phyloP scores from a whole-genome alignment of 2,113 vertebrate species.

The Lepisosteus oculatus region DNA sequence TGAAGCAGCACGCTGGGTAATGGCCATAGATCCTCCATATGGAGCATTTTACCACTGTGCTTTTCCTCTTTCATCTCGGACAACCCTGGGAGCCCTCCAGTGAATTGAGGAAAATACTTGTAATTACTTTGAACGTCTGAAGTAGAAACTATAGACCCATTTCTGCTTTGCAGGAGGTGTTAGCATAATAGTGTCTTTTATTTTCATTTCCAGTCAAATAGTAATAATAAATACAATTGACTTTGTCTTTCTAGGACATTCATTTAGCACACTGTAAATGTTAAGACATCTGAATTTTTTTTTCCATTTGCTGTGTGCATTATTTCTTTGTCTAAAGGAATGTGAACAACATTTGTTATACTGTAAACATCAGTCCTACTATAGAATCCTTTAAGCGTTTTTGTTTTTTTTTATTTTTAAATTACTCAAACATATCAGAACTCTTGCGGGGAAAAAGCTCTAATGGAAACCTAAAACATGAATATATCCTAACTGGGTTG shows the following conservation, averaged over 20 bases:
- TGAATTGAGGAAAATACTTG: slow-evolving; percentile 35
- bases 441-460: too few species aligned
- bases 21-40: slow-evolving; percentile 29
- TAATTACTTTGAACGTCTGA: slow-evolving; percentile 40
- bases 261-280: too few species aligned
- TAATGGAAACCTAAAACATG: too few species aligned
- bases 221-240: background rate
- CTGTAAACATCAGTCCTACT: background rate
- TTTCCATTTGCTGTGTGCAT: too few species aligned
- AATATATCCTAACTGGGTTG: too few species aligned
- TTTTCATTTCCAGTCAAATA: background rate
- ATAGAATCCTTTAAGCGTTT: background rate
- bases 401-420: background rate
- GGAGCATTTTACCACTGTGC: slow-evolving; percentile 35
- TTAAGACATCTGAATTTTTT: too few species aligned
- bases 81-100: slow-evolving; percentile 33
- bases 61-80: slow-evolving; percentile 53
- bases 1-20: slow-evolving; percentile 43
- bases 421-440: too few species aligned
- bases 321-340: too few species aligned
- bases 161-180: background rate
- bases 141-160: background rate
- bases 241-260: too few species aligned
- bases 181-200: background rate
- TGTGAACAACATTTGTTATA: too few species aligned